Percentiles rank a stretch among this genome's conserved stretches.
phyloP scores from a whole-genome alignment of 2,797 vertebrate genomes.

The Lagodon rhomboides region DNA sequence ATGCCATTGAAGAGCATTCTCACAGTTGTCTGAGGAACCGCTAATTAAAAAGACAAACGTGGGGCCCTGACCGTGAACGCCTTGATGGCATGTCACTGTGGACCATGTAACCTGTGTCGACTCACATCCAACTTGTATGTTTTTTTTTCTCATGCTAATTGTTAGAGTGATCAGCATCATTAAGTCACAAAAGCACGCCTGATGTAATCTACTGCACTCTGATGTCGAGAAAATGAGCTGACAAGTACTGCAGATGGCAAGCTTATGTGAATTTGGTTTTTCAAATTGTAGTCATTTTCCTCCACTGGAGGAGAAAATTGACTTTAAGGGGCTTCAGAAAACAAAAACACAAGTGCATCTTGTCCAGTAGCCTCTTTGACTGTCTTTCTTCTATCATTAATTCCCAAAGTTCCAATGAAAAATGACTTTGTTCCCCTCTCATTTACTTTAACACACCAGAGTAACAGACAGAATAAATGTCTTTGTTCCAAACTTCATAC shows the following conservation, averaged over 20 bases:
- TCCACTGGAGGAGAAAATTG: background rate
- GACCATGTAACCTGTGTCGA: background rate
- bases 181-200: conserved; percentile 4
- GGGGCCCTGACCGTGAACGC: background rate
- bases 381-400: too few relatives aligned
- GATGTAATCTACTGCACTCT: background rate
- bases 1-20: conserved; percentile 29
- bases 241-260: background rate
- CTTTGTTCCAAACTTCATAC: background rate
- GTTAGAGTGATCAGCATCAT: conserved; percentile 4
- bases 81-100: conserved; percentile 12
- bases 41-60: conserved; percentile 39
- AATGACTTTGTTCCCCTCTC: background rate
- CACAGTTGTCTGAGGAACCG: conserved; percentile 21
- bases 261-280: background rate
- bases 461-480: too few relatives aligned
- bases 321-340: background rate
- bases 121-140: background rate
- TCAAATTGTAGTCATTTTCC: background rate
- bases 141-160: background rate
- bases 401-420: background rate
- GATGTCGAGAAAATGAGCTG: background rate
- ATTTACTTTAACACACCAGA: background rate
- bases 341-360: background rate
- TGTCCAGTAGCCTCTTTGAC: background rate